phyloP scores from a whole-genome alignment of 1,140 invertebrate genomes.

The Drosophila oshimai region DNA sequence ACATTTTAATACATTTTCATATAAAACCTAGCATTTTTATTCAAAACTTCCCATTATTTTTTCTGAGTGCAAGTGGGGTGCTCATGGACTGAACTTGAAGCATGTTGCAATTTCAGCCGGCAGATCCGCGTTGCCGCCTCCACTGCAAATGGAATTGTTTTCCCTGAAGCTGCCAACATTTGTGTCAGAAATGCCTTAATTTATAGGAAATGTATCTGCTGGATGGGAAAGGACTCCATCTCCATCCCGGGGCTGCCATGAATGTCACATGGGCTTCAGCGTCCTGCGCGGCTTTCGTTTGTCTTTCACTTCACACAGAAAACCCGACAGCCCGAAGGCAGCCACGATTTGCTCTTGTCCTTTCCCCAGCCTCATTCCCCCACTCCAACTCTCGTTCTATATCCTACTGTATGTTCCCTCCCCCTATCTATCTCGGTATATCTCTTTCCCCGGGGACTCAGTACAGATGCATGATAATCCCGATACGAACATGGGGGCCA shows the following conservation, averaged over 20 bases:
- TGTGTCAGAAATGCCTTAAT: constrained; percentile 64
- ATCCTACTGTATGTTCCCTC: neutral
- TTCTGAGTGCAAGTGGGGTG: neutral
- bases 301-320: constrained; percentile 49
- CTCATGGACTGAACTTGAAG: constrained; percentile 15
- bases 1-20: no score
- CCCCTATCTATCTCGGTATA: constrained; percentile 10
- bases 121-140: constrained; percentile 33
- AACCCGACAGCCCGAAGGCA: constrained; percentile 27
- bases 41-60: no score
- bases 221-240: constrained; percentile 34
- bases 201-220: constrained; percentile 71
- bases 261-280: constrained; percentile 48
- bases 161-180: constrained; percentile 38
- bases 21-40: no score
- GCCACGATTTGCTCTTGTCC: neutral
- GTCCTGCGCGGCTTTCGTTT: constrained; percentile 55
- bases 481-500: constrained; percentile 23
- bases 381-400: neutral
- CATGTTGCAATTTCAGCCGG: constrained; percentile 42
- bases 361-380: neutral
- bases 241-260: constrained; percentile 19
- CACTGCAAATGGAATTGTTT: constrained; percentile 68
- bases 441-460: constrained; percentile 22
- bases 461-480: constrained; percentile 56